Percentiles rank a stretch among this genome's conserved stretches.
Evolutionary conservation across 2,113 vertebrate species (phyloP).

Genomic region (Passerina amoena): DNA sequence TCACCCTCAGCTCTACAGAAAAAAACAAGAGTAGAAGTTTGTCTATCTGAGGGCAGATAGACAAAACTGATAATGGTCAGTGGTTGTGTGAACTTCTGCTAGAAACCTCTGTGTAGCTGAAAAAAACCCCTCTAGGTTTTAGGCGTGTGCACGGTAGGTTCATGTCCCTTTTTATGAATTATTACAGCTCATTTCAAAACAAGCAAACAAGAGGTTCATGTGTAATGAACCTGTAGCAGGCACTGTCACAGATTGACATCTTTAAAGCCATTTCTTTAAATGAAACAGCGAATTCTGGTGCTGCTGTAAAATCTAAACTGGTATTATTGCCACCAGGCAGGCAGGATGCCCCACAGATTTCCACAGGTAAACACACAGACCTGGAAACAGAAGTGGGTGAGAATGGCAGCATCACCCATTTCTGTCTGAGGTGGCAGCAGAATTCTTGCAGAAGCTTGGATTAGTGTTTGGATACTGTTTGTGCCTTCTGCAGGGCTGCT

Average conservation of each 20-base stretch:
- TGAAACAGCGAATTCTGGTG: neutral
- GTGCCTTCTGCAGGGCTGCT: neutral
- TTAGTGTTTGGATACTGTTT: neutral
- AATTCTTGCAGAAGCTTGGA: rapidly evolving
- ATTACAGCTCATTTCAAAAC: neutral
- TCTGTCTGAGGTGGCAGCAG: neutral
- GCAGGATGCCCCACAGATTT: neutral
- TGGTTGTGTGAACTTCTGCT: neutral
- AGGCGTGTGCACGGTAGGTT: neutral
- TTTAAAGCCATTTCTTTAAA: neutral
- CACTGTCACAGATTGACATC: neutral
- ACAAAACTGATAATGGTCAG: neutral
- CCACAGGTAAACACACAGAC: neutral
- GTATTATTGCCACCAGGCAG: rapidly evolving
- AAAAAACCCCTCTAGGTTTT: neutral
- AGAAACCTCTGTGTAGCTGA: neutral
- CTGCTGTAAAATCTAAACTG: neutral
- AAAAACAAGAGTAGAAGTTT: neutral
- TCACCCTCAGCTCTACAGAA: neutral
- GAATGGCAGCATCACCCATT: neutral
- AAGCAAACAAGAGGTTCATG: neutral
- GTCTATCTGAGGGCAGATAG: neutral
- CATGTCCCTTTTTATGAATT: neutral
- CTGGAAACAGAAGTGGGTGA: neutral
- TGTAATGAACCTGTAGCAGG: neutral